phyloP scores from a whole-genome alignment of 2,113 vertebrate species.

The Sula dactylatra region DNA sequence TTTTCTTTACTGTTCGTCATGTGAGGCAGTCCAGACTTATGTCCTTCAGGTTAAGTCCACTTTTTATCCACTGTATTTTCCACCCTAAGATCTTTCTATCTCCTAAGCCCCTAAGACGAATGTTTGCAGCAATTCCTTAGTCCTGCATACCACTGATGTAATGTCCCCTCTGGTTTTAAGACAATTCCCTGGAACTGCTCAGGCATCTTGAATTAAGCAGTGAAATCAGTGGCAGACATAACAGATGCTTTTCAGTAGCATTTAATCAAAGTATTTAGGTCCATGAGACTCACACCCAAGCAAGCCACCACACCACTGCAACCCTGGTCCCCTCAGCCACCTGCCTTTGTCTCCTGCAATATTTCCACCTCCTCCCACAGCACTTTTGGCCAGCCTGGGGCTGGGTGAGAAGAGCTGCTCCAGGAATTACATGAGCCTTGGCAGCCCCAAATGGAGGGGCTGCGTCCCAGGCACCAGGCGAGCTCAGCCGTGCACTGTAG shows the following conservation, averaged over 20 bases:
- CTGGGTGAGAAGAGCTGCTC: neutral
- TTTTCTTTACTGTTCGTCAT: neutral
- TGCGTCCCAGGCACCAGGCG: neutral
- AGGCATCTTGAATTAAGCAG: neutral
- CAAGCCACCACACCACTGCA: neutral
- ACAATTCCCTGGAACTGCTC: neutral
- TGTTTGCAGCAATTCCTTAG: neutral
- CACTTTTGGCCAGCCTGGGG: neutral
- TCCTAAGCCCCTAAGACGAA: neutral
- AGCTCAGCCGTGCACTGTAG: neutral
- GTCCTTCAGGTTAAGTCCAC: neutral
- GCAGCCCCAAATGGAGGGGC: neutral
- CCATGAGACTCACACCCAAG: neutral
- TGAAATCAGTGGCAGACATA: neutral
- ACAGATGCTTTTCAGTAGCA: neutral
- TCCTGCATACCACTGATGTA: neutral
- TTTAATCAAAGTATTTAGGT: neutral
- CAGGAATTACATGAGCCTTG: rapidly evolving
- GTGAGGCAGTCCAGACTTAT: neutral
- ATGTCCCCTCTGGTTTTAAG: neutral
- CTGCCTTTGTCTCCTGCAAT: neutral
- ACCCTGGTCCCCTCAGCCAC: neutral
- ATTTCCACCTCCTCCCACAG: neutral
- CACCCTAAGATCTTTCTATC: neutral
- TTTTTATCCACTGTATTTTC: neutral